Conservation (phyloP, 2,113 vertebrate species). For the Etia nguti region DNA sequence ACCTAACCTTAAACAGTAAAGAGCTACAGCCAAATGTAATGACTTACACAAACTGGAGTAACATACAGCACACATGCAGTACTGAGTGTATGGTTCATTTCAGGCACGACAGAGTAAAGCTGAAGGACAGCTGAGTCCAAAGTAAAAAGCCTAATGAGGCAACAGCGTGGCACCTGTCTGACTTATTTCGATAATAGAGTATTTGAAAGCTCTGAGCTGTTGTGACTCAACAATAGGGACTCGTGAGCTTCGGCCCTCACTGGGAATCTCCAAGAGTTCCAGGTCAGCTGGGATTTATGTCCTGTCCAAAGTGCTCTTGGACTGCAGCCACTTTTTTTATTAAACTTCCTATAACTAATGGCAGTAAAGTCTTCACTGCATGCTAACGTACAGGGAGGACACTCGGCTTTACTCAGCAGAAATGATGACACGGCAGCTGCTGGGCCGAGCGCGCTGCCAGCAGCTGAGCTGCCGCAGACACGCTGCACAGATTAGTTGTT, state of each 20-base stretch:
- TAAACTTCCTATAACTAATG: not conserved
- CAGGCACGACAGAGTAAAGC: not conserved
- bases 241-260: not conserved
- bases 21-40: not conserved
- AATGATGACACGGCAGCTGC: not conserved
- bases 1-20: rapidly evolving
- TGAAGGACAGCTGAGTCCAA: not conserved
- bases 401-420: not conserved
- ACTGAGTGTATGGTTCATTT: not conserved
- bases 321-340: not conserved
- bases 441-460: not conserved
- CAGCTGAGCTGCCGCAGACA: not conserved
- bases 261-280: not conserved
- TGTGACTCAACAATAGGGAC: not conserved
- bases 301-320: not conserved
- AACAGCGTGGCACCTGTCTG: not conserved
- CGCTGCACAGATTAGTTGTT: not conserved
- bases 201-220: not conserved
- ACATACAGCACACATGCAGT: not conserved
- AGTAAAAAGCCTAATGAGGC: not conserved
- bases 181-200: not conserved
- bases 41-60: not conserved
- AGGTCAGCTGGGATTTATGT: not conserved
- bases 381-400: not conserved
- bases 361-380: not conserved